phyloP scores from a whole-genome alignment of 2,113 vertebrate genomes.

The Puntigrus tetrazona region DNA sequence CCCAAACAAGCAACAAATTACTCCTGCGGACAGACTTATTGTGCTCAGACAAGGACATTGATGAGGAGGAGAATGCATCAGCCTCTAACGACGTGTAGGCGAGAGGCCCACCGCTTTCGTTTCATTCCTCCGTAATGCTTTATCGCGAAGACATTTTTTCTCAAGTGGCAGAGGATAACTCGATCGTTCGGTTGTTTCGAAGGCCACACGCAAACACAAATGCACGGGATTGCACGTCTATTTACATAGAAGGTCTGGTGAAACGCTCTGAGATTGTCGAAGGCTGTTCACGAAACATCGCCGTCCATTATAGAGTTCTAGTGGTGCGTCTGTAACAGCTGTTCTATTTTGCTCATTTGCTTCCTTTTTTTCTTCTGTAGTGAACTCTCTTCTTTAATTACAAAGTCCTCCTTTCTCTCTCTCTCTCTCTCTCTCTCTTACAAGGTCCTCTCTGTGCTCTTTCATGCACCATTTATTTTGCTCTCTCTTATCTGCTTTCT shows the following conservation, averaged over 20 bases:
- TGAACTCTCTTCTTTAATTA: not conserved
- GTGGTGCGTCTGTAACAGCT: constrained; percentile 16
- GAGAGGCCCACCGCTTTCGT: not conserved
- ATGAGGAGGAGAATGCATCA: constrained; percentile 17
- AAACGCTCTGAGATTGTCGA: not conserved
- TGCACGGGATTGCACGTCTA: not conserved
- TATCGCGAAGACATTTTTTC: not conserved
- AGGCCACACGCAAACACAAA: not conserved
- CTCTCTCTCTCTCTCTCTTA: too few relatives aligned
- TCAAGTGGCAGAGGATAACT: constrained; percentile 15
- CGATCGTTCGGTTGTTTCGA: not conserved
- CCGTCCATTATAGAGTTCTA: constrained; percentile 8
- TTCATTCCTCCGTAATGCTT: constrained; percentile 4
- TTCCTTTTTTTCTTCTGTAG: constrained; percentile 14
- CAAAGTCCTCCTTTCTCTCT: not conserved
- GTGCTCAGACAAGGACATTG: not conserved
- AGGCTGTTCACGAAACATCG: not conserved
- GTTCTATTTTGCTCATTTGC: not conserved
- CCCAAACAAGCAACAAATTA: constrained; percentile 22
- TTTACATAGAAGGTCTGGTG: constrained; percentile 4
- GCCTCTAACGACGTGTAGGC: not conserved
- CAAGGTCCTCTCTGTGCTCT: not conserved
- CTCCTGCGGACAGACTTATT: not conserved
- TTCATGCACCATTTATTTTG: constrained; percentile 11
- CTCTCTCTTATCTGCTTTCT: constrained; percentile 38